A percentile compares a stretch with the other conserved stretches of the same genome.
Evolutionary conservation across 2,888 invertebrate genomes (phyloP).

Genomic region (Megaustenia siamemsis): DNA sequence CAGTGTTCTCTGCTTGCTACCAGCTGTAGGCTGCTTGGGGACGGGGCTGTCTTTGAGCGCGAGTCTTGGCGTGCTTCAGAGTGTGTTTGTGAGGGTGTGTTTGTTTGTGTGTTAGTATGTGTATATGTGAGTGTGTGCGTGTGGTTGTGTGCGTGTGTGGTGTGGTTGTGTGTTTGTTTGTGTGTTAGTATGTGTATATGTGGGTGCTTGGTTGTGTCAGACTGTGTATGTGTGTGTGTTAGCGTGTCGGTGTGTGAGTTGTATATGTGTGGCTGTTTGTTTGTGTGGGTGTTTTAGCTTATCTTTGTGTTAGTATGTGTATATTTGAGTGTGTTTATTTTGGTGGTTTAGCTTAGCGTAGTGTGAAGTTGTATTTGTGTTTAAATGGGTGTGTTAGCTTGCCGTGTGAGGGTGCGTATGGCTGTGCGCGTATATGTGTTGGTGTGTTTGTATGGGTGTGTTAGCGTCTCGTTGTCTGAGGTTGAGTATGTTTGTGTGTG

Average conservation of each 20-base stretch:
- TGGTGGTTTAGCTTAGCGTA: no score
- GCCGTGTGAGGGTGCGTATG: not conserved
- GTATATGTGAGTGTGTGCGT: no score
- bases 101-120: no score
- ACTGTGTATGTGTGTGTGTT: not conserved
- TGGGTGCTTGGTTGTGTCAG: not conserved
- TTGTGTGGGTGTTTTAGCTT: not conserved
- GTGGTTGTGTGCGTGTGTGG: no score
- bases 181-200: no score
- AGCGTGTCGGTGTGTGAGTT: not conserved
- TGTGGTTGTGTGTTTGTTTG: no score
- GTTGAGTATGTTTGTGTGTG: not conserved
- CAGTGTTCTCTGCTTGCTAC: not conserved
- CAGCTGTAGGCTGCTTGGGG: no score
- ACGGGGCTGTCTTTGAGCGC: no score
- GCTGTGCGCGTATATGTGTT: not conserved
- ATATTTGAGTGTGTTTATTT: not conserved
- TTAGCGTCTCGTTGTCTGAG: not conserved
- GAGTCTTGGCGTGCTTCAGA: not conserved
- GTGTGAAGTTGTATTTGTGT: not conserved
- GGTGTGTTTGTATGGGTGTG: not conserved
- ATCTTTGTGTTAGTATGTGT: not conserved
- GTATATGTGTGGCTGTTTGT: not conserved
- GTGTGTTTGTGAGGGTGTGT: no score
- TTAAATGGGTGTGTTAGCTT: not conserved